A percentile compares a stretch with the other conserved stretches of the same genome.
Conservation (phyloP, 2,888 invertebrate species). For the Cryptus armator region DNA sequence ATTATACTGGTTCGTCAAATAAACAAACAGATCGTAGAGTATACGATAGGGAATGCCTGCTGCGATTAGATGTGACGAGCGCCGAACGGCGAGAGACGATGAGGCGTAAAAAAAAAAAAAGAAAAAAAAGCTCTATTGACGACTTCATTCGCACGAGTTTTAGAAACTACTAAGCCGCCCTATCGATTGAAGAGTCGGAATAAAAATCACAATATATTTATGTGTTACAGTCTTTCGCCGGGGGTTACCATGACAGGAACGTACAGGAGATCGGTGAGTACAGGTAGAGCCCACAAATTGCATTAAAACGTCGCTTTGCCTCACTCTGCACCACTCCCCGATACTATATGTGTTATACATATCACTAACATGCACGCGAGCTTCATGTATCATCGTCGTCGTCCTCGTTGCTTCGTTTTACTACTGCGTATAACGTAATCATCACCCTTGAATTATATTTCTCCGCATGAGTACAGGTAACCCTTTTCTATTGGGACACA, state of each 20-base stretch:
- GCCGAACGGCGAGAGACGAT: slow-evolving; percentile 2
- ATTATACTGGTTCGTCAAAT: slow-evolving; percentile 31
- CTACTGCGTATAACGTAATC: slow-evolving; percentile 33
- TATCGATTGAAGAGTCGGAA: neutral
- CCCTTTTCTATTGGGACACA: slow-evolving; percentile 13
- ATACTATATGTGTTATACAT: neutral
- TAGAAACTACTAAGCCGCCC: neutral
- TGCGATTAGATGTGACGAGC: slow-evolving; percentile 14
- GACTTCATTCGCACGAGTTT: neutral
- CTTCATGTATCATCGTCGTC: slow-evolving; percentile 29
- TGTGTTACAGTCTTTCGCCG: slow-evolving; percentile 87
- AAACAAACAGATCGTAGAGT: slow-evolving; percentile 27
- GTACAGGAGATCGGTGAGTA: slow-evolving; percentile 87
- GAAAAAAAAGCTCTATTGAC: too few relatives aligned
- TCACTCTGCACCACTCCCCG: slow-evolving; percentile 24
- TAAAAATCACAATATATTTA: slow-evolving; percentile 53
- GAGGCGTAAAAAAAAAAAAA: neutral
- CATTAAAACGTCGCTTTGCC: slow-evolving; percentile 60
- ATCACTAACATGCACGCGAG: slow-evolving; percentile 26
- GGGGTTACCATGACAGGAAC: slow-evolving; percentile 88
- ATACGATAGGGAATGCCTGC: neutral
- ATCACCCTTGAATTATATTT: slow-evolving; percentile 54
- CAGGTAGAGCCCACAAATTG: slow-evolving; percentile 74
- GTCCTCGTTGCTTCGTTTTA: slow-evolving; percentile 41
- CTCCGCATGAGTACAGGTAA: slow-evolving; percentile 10